Conservation (phyloP, 2,888 invertebrate genomes). For the Philereme transversata region DNA sequence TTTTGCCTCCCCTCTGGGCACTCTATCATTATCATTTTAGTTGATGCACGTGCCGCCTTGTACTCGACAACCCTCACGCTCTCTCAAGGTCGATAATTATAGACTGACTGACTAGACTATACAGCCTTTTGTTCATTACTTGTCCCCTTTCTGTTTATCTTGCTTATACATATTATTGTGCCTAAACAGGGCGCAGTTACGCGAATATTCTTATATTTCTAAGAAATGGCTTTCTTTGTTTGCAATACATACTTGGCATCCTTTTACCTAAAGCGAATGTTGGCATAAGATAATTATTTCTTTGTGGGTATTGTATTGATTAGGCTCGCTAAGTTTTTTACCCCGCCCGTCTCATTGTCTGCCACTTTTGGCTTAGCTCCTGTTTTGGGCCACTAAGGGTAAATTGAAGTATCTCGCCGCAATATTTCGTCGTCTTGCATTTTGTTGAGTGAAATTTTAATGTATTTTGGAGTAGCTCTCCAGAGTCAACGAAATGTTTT, state of each 20-base stretch:
- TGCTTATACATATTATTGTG: constrained; percentile 45
- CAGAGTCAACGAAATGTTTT: constrained; percentile 1
- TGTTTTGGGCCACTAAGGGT: constrained; percentile 27
- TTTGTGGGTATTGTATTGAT: constrained; percentile 36
- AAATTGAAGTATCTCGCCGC: constrained; percentile 15
- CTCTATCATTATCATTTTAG: constrained; percentile 81
- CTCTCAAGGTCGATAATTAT: constrained; percentile 78
- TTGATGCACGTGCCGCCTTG: constrained; percentile 74
- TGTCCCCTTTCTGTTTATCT: constrained; percentile 50
- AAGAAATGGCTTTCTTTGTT: constrained; percentile 34
- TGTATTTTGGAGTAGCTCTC: constrained; percentile 9
- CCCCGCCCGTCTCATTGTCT: constrained; percentile 27
- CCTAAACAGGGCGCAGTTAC: constrained; percentile 29
- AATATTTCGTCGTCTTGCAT: constrained; percentile 13
- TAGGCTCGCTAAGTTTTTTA: constrained; percentile 27
- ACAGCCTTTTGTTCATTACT: constrained; percentile 58
- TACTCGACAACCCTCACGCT: constrained; percentile 63
- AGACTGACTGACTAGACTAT: constrained; percentile 46
- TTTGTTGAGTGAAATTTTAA: constrained; percentile 26
- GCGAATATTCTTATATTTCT: constrained; percentile 31
- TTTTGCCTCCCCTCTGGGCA: constrained; percentile 77
- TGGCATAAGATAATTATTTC: constrained; percentile 34
- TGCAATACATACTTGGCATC: constrained; percentile 28
- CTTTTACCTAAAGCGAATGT: constrained; percentile 34
- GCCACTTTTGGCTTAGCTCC: constrained; percentile 27